Conservation (phyloP, 2,797 vertebrate genomes). For the Gymnopithys bicolor region DNA sequence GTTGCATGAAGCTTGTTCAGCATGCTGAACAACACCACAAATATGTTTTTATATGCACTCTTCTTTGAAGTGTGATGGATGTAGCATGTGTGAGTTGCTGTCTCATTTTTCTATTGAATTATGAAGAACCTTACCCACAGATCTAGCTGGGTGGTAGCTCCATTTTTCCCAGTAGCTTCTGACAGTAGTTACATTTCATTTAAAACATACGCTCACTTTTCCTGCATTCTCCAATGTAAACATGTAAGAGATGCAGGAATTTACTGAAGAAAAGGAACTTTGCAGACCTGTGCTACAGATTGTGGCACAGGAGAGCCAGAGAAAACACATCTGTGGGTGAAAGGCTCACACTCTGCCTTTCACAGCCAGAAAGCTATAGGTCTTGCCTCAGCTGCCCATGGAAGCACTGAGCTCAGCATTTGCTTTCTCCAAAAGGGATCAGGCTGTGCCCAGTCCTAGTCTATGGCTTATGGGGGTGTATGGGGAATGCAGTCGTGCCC, state of each 20-base stretch:
- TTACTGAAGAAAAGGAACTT: constrained; percentile 31
- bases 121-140: constrained; percentile 5
- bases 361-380: neutral
- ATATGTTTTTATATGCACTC: constrained; percentile 6
- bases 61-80: constrained; percentile 52
- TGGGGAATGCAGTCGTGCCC: neutral
- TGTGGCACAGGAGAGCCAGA: constrained; percentile 34
- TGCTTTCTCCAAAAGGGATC: neutral
- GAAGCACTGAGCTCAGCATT: neutral
- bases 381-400: neutral
- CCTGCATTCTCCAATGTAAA: constrained; percentile 45
- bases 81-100: constrained; percentile 42
- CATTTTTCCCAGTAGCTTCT: constrained; percentile 57
- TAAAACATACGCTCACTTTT: constrained; percentile 52
- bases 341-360: neutral
- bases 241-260: constrained; percentile 43
- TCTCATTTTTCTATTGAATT: constrained; percentile 65
- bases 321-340: constrained; percentile 36
- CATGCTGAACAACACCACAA: constrained; percentile 34
- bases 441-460: neutral
- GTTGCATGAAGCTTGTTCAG: constrained; percentile 35
- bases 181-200: constrained; percentile 63
- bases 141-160: constrained; percentile 50
- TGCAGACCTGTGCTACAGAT: constrained; percentile 5
- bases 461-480: rapidly evolving